phyloP scores from a whole-genome alignment of 2,888 invertebrate genomes.

The Meloe dianella region DNA sequence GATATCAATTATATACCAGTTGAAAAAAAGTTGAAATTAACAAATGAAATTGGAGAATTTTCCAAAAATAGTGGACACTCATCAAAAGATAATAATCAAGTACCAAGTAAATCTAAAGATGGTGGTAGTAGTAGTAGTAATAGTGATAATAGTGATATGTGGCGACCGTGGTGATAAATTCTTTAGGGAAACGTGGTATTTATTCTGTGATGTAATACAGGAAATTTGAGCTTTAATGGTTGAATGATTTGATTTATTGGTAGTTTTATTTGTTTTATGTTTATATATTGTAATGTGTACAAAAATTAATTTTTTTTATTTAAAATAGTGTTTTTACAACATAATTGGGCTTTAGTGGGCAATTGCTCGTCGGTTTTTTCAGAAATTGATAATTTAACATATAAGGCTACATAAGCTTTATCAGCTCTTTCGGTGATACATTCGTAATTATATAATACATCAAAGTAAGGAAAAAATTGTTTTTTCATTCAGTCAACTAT shows the following conservation, averaged over 20 bases:
- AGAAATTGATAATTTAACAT: too few relatives aligned
- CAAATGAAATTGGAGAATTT: not conserved
- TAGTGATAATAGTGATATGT: slow-evolving; percentile 53
- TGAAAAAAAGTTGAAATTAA: slow-evolving; percentile 40
- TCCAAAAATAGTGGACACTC: not conserved
- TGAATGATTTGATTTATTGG: not conserved
- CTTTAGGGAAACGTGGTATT: not conserved
- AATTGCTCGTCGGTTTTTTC: too few relatives aligned
- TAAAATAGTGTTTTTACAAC: too few relatives aligned
- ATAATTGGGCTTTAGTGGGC: too few relatives aligned
- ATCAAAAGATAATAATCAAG: not conserved
- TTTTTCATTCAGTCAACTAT: too few relatives aligned
- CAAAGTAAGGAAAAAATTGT: too few relatives aligned
- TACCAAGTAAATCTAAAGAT: not conserved
- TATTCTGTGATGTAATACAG: slow-evolving; percentile 29
- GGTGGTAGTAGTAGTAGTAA: slow-evolving; percentile 22
- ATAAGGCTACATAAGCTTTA: too few relatives aligned
- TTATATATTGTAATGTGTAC: not conserved
- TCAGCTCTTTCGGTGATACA: too few relatives aligned
- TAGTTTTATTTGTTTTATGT: not conserved
- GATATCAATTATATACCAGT: slow-evolving; percentile 36
- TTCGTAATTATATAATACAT: too few relatives aligned
- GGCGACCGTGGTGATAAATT: slow-evolving; percentile 57
- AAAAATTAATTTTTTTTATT: too few relatives aligned
- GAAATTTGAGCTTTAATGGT: slow-evolving; percentile 41